These are phyloP conservation scores for Vidua macroura DNA, from an alignment of 2,113 vertebrate species.

Conservation along the genomic window DNA sequence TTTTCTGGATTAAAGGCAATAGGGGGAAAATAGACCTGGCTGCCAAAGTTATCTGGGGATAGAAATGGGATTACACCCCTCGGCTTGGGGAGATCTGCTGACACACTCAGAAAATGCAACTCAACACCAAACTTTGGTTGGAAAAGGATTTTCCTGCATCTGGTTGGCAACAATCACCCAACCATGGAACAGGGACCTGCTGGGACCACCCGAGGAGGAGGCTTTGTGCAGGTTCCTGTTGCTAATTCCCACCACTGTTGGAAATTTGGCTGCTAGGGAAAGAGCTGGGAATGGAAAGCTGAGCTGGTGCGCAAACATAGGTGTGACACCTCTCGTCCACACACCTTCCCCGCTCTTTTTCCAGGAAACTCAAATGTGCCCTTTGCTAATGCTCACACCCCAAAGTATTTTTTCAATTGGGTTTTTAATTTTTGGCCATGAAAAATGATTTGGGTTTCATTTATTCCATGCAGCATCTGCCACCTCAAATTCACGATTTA, in stretches of 20 bases:
- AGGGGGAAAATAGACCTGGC: neutral
- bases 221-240: neutral
- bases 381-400: neutral
- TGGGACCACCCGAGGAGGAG: constrained; percentile 33
- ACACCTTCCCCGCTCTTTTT: neutral
- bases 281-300: neutral
- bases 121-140: constrained; percentile 18
- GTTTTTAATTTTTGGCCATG: neutral
- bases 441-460: neutral
- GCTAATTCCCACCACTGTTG: neutral
- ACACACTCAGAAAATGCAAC: constrained; percentile 23
- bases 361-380: neutral
- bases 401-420: neutral
- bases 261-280: neutral
- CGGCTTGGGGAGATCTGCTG: neutral
- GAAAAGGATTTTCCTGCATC: constrained; percentile 16
- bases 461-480: neutral
- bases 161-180: neutral
- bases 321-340: rapidly evolving
- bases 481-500: neutral
- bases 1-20: constrained; percentile 52
- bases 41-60: constrained; percentile 34
- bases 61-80: neutral
- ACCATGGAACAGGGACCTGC: neutral
- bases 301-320: neutral